Conservation (phyloP, 2,113 vertebrate genomes). For the Ptychochromis oligacanthus region DNA sequence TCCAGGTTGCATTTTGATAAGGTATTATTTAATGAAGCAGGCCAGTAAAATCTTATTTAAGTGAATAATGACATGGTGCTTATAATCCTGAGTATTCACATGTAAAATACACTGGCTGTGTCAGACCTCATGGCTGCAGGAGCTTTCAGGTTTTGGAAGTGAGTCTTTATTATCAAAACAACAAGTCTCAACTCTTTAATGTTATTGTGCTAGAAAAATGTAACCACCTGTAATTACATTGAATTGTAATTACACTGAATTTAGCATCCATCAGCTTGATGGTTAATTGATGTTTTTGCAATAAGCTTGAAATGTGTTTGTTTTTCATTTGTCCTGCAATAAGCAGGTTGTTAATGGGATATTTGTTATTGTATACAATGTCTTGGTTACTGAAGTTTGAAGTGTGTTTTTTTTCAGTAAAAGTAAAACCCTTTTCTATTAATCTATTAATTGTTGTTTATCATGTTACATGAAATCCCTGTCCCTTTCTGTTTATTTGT, state of each 20-base stretch:
- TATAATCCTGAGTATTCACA: slow-evolving; percentile 26
- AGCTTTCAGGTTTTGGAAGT: slow-evolving; percentile 22
- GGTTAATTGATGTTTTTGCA: slow-evolving; percentile 22
- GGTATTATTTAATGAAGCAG: slow-evolving; percentile 24
- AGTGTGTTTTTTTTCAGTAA: slow-evolving; percentile 46
- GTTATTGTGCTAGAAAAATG: slow-evolving; percentile 1
- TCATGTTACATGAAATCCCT: neutral
- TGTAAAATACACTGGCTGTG: slow-evolving; percentile 11
- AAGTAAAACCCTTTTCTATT: slow-evolving; percentile 21
- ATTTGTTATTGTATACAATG: slow-evolving; percentile 31
- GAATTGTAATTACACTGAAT: neutral
- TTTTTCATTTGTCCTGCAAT: slow-evolving; percentile 33
- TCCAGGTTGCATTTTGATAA: slow-evolving; percentile 5
- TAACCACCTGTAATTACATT: slow-evolving; percentile 36
- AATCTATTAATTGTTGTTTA: neutral
- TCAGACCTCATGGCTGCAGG: slow-evolving; percentile 11
- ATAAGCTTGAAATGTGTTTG: neutral
- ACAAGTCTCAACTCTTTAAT: neutral
- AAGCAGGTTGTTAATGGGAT: neutral
- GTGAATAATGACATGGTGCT: slow-evolving; percentile 39
- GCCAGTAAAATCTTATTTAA: slow-evolving; percentile 33
- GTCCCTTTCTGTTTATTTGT: neutral
- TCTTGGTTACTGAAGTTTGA: slow-evolving; percentile 42
- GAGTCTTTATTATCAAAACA: neutral
- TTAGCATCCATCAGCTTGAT: neutral